Evolutionary conservation across 2,888 invertebrate species (phyloP).

Genomic region (Micoletzkya japonica): DNA sequence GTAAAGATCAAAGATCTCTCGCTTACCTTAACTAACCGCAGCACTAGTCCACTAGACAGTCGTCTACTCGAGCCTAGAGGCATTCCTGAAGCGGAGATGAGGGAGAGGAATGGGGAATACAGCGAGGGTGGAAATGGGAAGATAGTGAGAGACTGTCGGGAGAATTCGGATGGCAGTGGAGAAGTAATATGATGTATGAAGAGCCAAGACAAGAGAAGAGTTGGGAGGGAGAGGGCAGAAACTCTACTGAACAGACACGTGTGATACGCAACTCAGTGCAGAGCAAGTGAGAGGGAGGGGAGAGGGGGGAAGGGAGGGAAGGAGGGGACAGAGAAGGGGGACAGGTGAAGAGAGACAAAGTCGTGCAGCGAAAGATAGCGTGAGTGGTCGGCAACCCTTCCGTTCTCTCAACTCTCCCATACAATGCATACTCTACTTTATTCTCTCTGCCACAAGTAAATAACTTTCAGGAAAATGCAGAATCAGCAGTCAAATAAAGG

Average conservation of each 20-base stretch:
- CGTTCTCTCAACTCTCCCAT: neutral
- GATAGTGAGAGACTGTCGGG: neutral
- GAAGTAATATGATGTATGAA: neutral
- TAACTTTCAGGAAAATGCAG: no score
- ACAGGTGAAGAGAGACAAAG: conserved; percentile 6
- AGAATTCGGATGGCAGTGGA: neutral
- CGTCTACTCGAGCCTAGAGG: neutral
- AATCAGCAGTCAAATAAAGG: no score
- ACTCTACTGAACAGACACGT: conserved; percentile 1
- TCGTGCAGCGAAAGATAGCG: neutral
- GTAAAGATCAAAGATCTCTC: neutral
- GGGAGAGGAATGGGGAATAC: neutral
- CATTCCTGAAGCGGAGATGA: neutral
- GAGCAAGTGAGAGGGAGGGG: neutral
- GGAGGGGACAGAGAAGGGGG: neutral
- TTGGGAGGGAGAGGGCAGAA: neutral
- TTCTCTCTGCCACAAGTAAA: no score
- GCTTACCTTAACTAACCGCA: neutral
- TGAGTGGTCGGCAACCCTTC: neutral
- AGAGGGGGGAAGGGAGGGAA: neutral
- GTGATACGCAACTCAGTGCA: neutral
- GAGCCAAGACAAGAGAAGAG: neutral
- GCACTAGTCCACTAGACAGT: neutral
- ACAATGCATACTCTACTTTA: neutral
- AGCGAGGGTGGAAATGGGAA: neutral